phyloP scores from a whole-genome alignment of 2,113 vertebrate genomes.

The Ornithorhynchus anatinus region DNA sequence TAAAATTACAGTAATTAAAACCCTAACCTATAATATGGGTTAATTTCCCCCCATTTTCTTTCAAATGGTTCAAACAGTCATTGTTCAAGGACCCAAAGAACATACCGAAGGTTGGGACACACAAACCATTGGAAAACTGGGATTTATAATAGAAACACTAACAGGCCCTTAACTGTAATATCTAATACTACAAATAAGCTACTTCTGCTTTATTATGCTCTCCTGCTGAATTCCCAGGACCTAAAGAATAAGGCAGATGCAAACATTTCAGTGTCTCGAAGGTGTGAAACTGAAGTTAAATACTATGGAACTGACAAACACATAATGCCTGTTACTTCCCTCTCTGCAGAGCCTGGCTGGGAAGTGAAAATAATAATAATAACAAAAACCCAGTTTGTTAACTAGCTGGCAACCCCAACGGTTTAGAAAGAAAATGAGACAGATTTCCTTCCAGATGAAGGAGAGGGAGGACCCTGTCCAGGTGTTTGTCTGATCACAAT shows the following conservation, averaged over 20 bases:
- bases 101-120: slow-evolving; percentile 8
- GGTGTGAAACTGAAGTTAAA: slow-evolving; percentile 8
- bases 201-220: slow-evolving; percentile 24
- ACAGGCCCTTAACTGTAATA: background rate
- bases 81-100: no score
- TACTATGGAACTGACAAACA: slow-evolving; percentile 8
- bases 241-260: background rate
- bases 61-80: background rate
- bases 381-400: slow-evolving; percentile 37
- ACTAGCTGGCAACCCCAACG: slow-evolving; percentile 25
- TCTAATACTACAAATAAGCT: background rate
- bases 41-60: background rate
- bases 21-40: fast-evolving
- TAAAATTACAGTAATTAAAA: no score
- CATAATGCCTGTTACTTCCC: slow-evolving; percentile 7
- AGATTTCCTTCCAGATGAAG: background rate
- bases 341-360: background rate
- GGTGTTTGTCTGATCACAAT: background rate
- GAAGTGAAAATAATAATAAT: slow-evolving; percentile 12
- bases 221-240: background rate
- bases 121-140: background rate
- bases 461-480: background rate
- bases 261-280: slow-evolving; percentile 26
- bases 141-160: background rate
- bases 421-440: background rate